These are phyloP conservation scores for Balanococcus diminutus DNA, from an alignment of 2,888 invertebrate species.

Conservation along the genomic window DNA sequence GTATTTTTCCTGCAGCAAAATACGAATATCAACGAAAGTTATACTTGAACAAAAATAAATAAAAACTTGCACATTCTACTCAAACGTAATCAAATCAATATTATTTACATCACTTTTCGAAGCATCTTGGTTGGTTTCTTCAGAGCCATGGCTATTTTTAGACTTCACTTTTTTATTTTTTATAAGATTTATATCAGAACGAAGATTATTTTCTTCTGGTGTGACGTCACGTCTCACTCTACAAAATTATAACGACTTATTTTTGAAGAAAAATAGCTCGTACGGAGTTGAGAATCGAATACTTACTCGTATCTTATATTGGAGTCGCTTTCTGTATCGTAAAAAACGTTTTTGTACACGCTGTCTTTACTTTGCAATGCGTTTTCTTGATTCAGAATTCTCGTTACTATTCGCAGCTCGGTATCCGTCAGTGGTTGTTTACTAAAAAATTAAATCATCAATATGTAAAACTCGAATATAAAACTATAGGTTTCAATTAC, in stretches of 20 bases:
- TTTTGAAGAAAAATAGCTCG: not conserved
- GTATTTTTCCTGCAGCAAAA: conserved; percentile 15
- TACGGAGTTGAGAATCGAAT: not conserved
- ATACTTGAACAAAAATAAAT: not conserved
- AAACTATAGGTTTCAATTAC: not conserved
- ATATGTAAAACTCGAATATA: not conserved
- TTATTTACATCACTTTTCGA: not conserved
- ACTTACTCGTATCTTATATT: conserved; percentile 53
- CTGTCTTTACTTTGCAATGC: not conserved
- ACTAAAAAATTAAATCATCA: not conserved
- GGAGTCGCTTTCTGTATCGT: conserved; percentile 41
- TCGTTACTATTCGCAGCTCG: conserved; percentile 40
- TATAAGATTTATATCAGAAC: not conserved
- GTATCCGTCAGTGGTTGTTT: conserved; percentile 32
- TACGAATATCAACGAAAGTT: not conserved
- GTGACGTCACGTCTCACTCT: conserved; percentile 31
- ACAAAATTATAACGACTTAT: not conserved
- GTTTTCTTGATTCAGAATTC: conserved; percentile 45
- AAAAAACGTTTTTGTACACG: conserved; percentile 45
- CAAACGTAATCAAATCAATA: not conserved
- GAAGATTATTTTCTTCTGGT: not conserved
- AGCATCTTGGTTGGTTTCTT: not conserved
- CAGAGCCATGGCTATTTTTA: not conserved
- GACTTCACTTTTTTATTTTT: conserved; percentile 33
- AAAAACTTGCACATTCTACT: not conserved